A percentile compares a stretch with the other conserved stretches of the same genome.
Evolutionary conservation across 2,113 vertebrate genomes (phyloP).

Genomic region (Odocoileus virginianus): DNA sequence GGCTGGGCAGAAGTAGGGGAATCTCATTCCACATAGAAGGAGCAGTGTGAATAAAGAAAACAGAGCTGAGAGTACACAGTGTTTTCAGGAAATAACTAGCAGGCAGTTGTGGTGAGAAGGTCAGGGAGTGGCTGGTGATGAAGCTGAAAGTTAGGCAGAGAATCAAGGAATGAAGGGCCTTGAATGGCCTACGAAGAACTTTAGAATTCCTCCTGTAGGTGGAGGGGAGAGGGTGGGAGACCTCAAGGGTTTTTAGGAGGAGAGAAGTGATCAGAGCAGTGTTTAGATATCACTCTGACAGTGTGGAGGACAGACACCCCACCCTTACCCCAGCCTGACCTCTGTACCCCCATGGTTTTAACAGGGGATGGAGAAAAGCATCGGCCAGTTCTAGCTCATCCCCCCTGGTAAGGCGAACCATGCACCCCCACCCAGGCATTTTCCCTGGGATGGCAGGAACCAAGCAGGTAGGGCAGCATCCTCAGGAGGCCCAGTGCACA

Average conservation of each 20-base stretch:
- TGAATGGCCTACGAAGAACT: not conserved
- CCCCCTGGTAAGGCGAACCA: rapidly evolving
- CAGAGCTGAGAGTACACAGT: not conserved
- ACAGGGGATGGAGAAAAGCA: not conserved
- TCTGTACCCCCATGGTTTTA: not conserved
- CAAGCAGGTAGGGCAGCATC: not conserved
- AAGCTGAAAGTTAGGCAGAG: not conserved
- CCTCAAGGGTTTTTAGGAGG: not conserved
- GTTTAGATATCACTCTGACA: not conserved
- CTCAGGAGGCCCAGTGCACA: not conserved
- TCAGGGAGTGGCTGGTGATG: not conserved
- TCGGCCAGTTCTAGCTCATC: not conserved
- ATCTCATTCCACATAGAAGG: not conserved
- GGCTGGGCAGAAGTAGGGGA: not conserved
- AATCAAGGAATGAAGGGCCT: not conserved
- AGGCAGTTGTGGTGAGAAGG: not conserved
- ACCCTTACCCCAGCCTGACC: not conserved
- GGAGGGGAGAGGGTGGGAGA: no score
- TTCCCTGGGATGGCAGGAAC: not conserved
- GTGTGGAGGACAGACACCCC: not conserved
- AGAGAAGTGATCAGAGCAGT: not conserved
- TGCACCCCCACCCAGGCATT: not conserved
- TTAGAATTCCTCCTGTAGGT: not conserved
- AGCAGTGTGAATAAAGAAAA: not conserved
- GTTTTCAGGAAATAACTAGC: not conserved